phyloP scores from a whole-genome alignment of 2,113 vertebrate genomes.

The Pomatostomus ruficeps region DNA sequence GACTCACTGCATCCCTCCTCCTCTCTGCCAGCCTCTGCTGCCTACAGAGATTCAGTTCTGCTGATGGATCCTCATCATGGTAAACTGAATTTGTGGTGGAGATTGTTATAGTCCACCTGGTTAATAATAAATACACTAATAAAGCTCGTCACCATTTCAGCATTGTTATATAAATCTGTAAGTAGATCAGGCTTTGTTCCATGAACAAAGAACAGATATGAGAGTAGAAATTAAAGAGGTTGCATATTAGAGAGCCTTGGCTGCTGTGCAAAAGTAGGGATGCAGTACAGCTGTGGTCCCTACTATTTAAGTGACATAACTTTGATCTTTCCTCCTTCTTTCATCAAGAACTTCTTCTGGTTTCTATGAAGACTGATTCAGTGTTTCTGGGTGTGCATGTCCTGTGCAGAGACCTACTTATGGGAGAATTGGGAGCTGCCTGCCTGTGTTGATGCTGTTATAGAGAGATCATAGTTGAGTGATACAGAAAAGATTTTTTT shows the following conservation, averaged over 20 bases:
- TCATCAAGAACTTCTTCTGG: not conserved
- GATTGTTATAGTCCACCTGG: not conserved
- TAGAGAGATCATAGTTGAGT: not conserved
- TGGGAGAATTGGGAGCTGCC: not conserved
- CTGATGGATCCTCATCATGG: not conserved
- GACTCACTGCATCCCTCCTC: not conserved
- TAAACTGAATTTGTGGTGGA: not conserved
- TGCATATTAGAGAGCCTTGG: not conserved
- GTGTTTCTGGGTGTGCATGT: not conserved
- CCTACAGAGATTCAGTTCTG: not conserved
- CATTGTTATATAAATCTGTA: not conserved
- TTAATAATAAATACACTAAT: conserved; percentile 1
- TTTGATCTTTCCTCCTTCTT: not conserved
- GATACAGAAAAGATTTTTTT: not conserved
- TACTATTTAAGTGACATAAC: not conserved
- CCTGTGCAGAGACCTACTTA: not conserved
- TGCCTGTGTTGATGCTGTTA: not conserved
- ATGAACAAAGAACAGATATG: not conserved
- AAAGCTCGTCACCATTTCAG: not conserved
- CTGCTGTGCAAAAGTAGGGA: not conserved
- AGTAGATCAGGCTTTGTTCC: conserved; percentile 7
- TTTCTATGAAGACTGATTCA: not conserved
- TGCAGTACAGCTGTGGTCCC: not conserved
- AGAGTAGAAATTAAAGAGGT: not conserved
- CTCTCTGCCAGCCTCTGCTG: not conserved